These are phyloP conservation scores for Erpornis zantholeuca DNA, from an alignment of 2,113 vertebrate genomes.

Conservation along the genomic window DNA sequence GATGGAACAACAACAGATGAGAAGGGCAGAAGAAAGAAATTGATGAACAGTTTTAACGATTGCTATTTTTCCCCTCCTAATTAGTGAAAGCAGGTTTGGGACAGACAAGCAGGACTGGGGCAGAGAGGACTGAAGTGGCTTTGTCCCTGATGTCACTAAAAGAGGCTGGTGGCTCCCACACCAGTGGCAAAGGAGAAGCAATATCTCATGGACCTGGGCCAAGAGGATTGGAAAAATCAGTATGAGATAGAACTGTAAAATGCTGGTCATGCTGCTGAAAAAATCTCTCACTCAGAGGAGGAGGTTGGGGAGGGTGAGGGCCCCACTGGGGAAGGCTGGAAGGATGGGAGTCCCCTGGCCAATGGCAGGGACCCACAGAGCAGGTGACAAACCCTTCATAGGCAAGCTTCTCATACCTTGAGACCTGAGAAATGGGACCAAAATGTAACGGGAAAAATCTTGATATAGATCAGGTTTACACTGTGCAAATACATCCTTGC, in stretches of 20 bases:
- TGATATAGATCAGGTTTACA: neutral
- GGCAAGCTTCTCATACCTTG: neutral
- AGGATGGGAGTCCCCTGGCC: neutral
- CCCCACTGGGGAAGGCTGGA: neutral
- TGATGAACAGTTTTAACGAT: neutral
- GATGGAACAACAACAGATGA: neutral
- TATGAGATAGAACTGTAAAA: neutral
- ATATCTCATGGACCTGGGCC: neutral
- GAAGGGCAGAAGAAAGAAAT: neutral
- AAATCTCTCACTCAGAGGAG: neutral
- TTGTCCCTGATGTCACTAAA: neutral
- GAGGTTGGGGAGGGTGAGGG: neutral
- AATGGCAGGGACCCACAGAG: fast-evolving
- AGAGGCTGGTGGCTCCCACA: neutral
- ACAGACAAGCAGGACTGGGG: fast-evolving
- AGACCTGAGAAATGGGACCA: neutral
- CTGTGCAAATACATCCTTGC: neutral
- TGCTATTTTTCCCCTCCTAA: neutral
- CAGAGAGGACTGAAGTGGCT: neutral
- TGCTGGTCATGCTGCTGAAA: neutral
- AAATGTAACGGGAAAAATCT: neutral
- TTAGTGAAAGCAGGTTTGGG: neutral
- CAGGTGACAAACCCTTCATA: neutral
- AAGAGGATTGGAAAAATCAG: neutral
- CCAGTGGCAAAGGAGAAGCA: neutral